Evolutionary conservation across 1,140 invertebrate genomes (phyloP), one percentile per base, ranked within the genome.

Genomic region (Mactra quadrangularis): DNA sequence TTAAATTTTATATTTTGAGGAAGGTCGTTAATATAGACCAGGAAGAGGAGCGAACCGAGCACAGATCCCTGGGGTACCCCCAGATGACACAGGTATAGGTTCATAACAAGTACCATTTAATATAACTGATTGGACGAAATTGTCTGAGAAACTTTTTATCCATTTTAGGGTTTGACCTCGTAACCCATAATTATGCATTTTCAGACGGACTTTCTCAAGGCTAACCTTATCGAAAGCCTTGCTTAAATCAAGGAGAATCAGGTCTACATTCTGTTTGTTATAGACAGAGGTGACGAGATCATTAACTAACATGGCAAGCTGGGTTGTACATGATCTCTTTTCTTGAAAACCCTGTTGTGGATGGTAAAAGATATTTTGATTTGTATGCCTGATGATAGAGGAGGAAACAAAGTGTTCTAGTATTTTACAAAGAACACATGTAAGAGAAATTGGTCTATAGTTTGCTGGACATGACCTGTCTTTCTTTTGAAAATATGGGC

Each of bases 21-120:
- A 22, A 72, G 25, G 35, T 84, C 83, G 41, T 84, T 79, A 9
- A 84, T 78, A 35, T 38, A 84, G 22, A 57, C 31, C 17, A 84
- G 29, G 41, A 84, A 79, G 19, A 84, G 38, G 6, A 84, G 64
- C 9, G 74, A 66, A 11, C 83, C 75, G 4, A 84, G n/a, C 15
- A 79, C 57, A 0, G 83, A 84, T 0, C 83, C 76, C 52, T 84
- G 64, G 2, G 74, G 70, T 6, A 45, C 66, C n/a, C 41, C 75
- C 71, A 29, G 53, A 27, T 9, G 27, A 29, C 0, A 75, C 52
- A 25, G 71, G 45, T 3, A 75, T 31, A 33, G 35, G 17, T n/a
- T 75, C 53, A 38, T 52, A 75, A 9, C 2, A 3, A 19, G 6
- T 22, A 7, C 71, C 71, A 45, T 53, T 17, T 41, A 75, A 17